Conservation (phyloP, 1,140 invertebrate genomes). For the Phortica variegata region DNA sequence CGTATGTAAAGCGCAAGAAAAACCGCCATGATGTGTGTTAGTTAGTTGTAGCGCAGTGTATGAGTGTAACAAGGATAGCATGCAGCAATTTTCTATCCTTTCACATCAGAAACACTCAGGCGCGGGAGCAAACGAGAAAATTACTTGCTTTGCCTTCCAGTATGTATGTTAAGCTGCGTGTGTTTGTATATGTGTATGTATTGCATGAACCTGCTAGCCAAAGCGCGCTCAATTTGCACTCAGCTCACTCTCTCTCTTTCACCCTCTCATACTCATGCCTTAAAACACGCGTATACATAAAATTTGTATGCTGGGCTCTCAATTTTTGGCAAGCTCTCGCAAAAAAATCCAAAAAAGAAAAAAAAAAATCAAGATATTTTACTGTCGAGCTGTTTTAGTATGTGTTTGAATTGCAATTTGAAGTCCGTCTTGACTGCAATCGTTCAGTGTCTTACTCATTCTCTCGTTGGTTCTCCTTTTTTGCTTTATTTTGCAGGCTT, state of each 20-base stretch:
- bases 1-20: constrained; percentile 24
- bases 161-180: constrained; percentile 18
- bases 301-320: constrained; percentile 21
- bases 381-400: too few relatives aligned
- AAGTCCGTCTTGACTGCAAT: too few relatives aligned
- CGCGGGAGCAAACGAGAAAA: too few relatives aligned
- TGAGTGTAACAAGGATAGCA: constrained; percentile 23
- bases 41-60: too few relatives aligned
- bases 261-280: too few relatives aligned
- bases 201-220: constrained; percentile 49
- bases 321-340: too few relatives aligned
- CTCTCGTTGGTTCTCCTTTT: too few relatives aligned
- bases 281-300: constrained; percentile 19
- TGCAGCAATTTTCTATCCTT: constrained; percentile 30
- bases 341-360: too few relatives aligned
- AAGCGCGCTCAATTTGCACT: constrained; percentile 20
- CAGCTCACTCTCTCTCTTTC: constrained; percentile 21
- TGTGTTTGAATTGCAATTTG: too few relatives aligned
- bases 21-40: constrained; percentile 47
- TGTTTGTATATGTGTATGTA: constrained; percentile 5
- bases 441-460: too few relatives aligned
- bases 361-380: too few relatives aligned
- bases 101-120: constrained; percentile 16
- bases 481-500: too few relatives aligned
- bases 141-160: constrained; percentile 18